phyloP scores from a whole-genome alignment of 2,797 vertebrate genomes.

The Rhinophrynus dorsalis region DNA sequence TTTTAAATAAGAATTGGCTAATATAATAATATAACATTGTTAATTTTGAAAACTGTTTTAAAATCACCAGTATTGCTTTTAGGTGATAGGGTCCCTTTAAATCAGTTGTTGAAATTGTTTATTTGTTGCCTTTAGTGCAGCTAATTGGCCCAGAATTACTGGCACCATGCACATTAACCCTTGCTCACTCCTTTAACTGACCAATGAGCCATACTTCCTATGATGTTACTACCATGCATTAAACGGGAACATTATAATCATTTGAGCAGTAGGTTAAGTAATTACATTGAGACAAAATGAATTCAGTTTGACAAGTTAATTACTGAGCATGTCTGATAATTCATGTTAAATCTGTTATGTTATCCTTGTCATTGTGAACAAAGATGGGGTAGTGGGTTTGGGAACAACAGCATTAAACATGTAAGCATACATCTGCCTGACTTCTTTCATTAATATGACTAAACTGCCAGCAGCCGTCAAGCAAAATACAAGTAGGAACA shows the following conservation, averaged over 20 bases:
- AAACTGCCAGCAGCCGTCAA: background rate
- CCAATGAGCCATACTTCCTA: too few species aligned
- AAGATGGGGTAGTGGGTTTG: background rate
- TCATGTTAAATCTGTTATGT: slow-evolving; percentile 8
- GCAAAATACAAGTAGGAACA: background rate
- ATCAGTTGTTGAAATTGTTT: too few species aligned
- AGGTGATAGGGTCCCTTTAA: too few species aligned
- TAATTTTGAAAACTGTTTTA: too few species aligned
- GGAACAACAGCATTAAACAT: background rate
- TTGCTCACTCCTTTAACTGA: too few species aligned
- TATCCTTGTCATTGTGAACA: slow-evolving; percentile 5
- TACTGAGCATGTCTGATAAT: slow-evolving; percentile 30
- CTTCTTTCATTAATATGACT: background rate
- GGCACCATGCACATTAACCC: too few species aligned
- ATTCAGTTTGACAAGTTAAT: slow-evolving; percentile 35
- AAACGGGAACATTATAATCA: background rate
- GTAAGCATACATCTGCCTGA: background rate
- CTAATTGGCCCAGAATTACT: too few species aligned
- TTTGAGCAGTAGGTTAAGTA: background rate
- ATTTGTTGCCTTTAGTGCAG: too few species aligned
- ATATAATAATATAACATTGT: too few species aligned
- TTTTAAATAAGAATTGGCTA: too few species aligned
- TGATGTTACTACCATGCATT: background rate
- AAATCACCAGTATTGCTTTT: too few species aligned
- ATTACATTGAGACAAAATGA: slow-evolving; percentile 17